These are phyloP conservation scores for Himalopsyche phryganea DNA, from an alignment of 1,140 invertebrate genomes.

Conservation along the genomic window DNA sequence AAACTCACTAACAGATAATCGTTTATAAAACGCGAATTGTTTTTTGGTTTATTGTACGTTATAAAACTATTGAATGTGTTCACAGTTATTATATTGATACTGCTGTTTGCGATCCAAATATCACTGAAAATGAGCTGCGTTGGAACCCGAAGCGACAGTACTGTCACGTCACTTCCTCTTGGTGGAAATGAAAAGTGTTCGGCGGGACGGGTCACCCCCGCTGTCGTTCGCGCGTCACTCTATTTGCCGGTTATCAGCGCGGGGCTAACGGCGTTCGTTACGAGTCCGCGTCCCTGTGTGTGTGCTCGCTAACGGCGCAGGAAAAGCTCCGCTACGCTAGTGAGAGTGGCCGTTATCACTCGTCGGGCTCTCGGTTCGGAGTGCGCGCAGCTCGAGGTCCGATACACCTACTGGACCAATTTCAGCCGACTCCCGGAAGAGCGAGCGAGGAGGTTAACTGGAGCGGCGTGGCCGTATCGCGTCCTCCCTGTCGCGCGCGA, in stretches of 20 bases:
- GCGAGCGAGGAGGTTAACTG: slow-evolving; percentile 27
- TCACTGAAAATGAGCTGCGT: not conserved
- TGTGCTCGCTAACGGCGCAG: slow-evolving; percentile 6
- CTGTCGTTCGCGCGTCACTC: slow-evolving; percentile 12
- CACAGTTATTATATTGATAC: not conserved
- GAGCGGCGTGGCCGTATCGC: slow-evolving; percentile 26
- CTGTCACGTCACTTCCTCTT: not conserved
- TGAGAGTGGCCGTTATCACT: slow-evolving; percentile 26
- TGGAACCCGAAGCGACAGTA: not conserved
- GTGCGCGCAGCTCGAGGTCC: slow-evolving; percentile 24
- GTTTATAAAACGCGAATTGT: too few species aligned
- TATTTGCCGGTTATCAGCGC: slow-evolving; percentile 16
- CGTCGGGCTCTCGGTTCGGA: slow-evolving; percentile 16
- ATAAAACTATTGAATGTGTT: not conserved
- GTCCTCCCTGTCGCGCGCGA: slow-evolving; percentile 19
- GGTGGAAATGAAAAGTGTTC: slow-evolving; percentile 14
- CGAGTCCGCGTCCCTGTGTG: not conserved
- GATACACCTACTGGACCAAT: slow-evolving; percentile 34
- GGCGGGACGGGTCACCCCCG: slow-evolving; percentile 14
- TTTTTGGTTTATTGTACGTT: not conserved
- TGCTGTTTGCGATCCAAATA: too few species aligned
- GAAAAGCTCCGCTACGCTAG: slow-evolving; percentile 21
- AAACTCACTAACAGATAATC: too few species aligned
- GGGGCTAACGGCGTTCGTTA: slow-evolving; percentile 10
- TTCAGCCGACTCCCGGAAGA: slow-evolving; percentile 32